phyloP scores from a whole-genome alignment of 1,140 invertebrate species.

The Ceratitis capitata region DNA sequence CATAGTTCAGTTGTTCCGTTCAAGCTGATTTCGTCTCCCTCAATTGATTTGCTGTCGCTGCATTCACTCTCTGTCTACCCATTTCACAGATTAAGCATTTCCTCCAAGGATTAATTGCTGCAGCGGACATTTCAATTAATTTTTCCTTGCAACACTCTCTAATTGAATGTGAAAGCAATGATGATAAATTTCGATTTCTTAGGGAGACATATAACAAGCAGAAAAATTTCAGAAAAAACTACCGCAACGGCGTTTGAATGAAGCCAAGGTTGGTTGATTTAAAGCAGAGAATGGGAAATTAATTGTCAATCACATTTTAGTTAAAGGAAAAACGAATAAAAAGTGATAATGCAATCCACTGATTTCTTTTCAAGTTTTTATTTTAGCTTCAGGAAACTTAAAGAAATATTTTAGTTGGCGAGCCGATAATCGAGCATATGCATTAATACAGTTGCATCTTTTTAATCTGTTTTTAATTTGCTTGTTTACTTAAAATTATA shows the following conservation, averaged over 20 bases:
- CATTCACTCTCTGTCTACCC: background rate
- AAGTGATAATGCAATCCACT: no score
- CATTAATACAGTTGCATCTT: no score
- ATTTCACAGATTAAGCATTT: background rate
- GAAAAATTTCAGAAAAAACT: background rate
- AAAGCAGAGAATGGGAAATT: background rate
- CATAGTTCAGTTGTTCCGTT: no score
- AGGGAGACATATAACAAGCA: background rate
- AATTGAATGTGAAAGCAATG: slow-evolving; percentile 32
- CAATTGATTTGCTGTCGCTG: background rate
- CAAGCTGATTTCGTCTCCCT: no score
- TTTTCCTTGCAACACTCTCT: slow-evolving; percentile 7
- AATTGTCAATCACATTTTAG: background rate
- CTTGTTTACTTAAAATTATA: no score
- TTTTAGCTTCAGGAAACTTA: no score
- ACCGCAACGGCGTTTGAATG: background rate
- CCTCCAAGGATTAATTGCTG: slow-evolving; percentile 32
- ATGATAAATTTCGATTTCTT: background rate
- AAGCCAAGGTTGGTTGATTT: background rate
- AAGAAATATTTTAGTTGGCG: no score
- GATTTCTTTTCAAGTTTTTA: no score
- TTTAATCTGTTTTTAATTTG: no score
- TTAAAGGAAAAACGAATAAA: background rate
- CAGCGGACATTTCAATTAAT: slow-evolving; percentile 37
- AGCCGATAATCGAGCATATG: no score